Base-by-base conservation (phyloP, 2,113 vertebrate genomes). In the Mormyrus lacerda region DNA sequence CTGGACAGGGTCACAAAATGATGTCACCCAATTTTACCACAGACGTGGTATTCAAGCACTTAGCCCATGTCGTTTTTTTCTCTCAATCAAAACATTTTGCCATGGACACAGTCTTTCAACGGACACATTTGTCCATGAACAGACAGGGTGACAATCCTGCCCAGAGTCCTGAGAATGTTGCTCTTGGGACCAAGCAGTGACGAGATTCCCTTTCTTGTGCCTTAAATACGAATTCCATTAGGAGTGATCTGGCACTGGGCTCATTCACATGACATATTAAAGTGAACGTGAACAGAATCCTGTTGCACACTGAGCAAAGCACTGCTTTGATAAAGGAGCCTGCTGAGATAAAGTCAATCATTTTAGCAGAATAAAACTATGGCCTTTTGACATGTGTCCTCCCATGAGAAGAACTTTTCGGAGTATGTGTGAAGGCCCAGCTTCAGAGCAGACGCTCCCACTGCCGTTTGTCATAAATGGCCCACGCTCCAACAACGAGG, bases 341-440 rank as follows among this genome's bases (percentile, higher is more conserved):
- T 86, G 65, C 24, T 73, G 42, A 51, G 27, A 51, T 3, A 27
- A 69, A 86, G 45, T 35, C 82, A 73, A 13, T 86, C 21, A 50
- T 24, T 31, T 86, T 87, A 89, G 39, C 61, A 82, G 89, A 82
- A 90, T 76, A 44, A 55, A 87, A 13, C 50, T 24, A 87, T 45
- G 89, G 45, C 39, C n/a, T 35, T 85, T 65, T 65, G 1, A 65
- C 87, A 87, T 31, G 17, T 73, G 47, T 44, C 47, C n/a, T 11
- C n/a, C 47, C n/a, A 17, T 50, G 9, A 19, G 83, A 24, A 39
- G 84, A 50, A 79, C 76, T 87, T 87, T n/a, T 53, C 6, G 58
- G 61, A 39, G 61, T 39, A 61, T 31, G 47, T 44, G 11, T 45
- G 55, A 1, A 45, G 47, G 5, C n/a, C 31, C 31, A 45, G 31